Evolutionary conservation across 2,888 invertebrate genomes (phyloP).

Genomic region (Xestia ashworthii): DNA sequence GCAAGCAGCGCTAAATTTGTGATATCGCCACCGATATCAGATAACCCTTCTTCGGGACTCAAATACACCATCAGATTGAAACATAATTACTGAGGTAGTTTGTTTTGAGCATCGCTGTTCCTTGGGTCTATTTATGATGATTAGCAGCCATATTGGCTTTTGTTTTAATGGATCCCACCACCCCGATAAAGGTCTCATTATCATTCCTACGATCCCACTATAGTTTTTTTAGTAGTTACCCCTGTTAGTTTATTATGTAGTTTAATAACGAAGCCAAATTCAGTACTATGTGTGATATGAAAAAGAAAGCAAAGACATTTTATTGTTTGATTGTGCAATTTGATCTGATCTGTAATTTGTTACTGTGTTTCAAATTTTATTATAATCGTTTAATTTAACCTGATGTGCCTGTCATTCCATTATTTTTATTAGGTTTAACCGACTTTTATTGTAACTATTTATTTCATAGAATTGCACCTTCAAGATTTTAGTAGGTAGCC

Average conservation of each 20-base stretch:
- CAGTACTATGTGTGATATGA: slow-evolving; percentile 83
- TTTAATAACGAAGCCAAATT: slow-evolving; percentile 84
- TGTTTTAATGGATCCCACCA: slow-evolving; percentile 77
- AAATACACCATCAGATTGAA: slow-evolving; percentile 88
- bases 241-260: slow-evolving; percentile 78
- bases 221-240: slow-evolving; percentile 81
- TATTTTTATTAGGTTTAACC: slow-evolving; percentile 69
- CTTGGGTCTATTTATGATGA: slow-evolving; percentile 62
- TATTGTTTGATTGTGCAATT: slow-evolving; percentile 78
- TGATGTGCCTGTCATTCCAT: slow-evolving; percentile 81
- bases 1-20: slow-evolving; percentile 82
- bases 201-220: slow-evolving; percentile 81
- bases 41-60: slow-evolving; percentile 77
- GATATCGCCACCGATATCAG: slow-evolving; percentile 82
- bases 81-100: slow-evolving; percentile 79
- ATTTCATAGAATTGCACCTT: slow-evolving; percentile 64
- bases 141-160: slow-evolving; percentile 65
- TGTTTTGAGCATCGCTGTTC: slow-evolving; percentile 65
- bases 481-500: slow-evolving; percentile 65
- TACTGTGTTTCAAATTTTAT: slow-evolving; percentile 82
- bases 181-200: slow-evolving; percentile 75
- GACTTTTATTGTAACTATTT: slow-evolving; percentile 60
- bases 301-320: slow-evolving; percentile 77
- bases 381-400: slow-evolving; percentile 76
- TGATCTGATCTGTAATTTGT: slow-evolving; percentile 85